Evolutionary conservation across 2,797 vertebrate species (phyloP), one percentile per base, ranked within the genome.

Genomic region (Enteromius thamalakanensis): DNA sequence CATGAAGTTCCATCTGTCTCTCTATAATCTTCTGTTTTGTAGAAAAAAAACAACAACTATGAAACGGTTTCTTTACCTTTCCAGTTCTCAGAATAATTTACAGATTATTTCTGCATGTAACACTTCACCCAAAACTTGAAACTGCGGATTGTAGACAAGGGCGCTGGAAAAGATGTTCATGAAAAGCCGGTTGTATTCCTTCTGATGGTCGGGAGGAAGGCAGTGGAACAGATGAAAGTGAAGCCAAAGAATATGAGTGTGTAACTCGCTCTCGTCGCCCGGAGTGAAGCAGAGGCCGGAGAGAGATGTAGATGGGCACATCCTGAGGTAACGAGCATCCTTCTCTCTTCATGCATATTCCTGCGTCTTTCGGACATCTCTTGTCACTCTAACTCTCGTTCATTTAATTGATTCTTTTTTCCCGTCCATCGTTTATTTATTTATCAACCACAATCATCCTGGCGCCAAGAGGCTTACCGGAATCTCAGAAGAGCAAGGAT

Each of bases 321-420:
- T 91, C 91, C 88, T 78, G 82, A 77, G 90, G 90, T 86, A 90
- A 87, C 47, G 71, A 87, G 84, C 88, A 87, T 71, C 78, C n/a
- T 37, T 64, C 62, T 72, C 60, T 12, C 80, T 87, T 91, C 91
- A 93, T 93, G 91, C 91, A 92, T 93, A 93, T 93, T 72, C 42
- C 51, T 80, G 58, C 26, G 2, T 69, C 60, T 82, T 71, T 74
- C 55, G 26, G 84, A 70, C 74, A 42, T 79, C 68, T 78, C 87
- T 86, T 74, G 42, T 51, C 87, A 86, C 86, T 80, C 55, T 42
- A 68, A 37, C 42, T 53, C 26, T 71, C 14, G n/a, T 85, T 91
- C 91, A 84, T 92, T 86, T 93, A 93, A 94, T 93, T 90, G 91
- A 92, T 79, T 89, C 10, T 85, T 91, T 88, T 91, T 64, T 49